Evolutionary conservation across 2,797 vertebrate species (phyloP), one percentile per base, ranked within the genome.

Genomic region (Pseudomugil gertrudae): DNA sequence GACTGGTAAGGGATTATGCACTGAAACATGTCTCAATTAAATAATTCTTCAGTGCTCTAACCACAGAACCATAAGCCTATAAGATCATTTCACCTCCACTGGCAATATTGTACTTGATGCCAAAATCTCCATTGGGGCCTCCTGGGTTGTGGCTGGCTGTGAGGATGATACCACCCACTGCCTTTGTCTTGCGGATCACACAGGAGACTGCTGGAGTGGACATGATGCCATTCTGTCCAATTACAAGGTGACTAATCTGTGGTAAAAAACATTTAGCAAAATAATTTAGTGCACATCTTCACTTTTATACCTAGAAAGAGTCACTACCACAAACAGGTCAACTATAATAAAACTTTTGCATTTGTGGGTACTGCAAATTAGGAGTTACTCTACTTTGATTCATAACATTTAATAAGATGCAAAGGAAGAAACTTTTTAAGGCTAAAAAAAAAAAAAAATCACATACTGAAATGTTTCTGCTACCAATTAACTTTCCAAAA

Each of bases 71-170:
- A 0, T 27, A 9, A 19, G 11, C 54, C 14, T 54, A 11, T 45
- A 19, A 29, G 15, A 21, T 11, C 6, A 10, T 57, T 73, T 91
- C 73, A 97, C 98, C 98, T 95, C 97, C 98, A 32, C 95, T 99
- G 81, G 97, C 91, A 74, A 93, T 99, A 83, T 99, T 99, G 88
- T 95, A 99, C 65, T 99, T 99, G 81, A 99, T 99, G 78, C 98
- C 98, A 78, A 99, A 99, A 83, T 99, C 97, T 67, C 98, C 98
- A 64, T 70, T 94, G 79, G 98, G 96, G 10, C 98, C 98, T 1
- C 98, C 97, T 0, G 97, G 98, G 86, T 99, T 99, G 92, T 99
- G 97, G 81, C 97, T 98, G 84, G 97, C 98, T 0, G 98, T 99
- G 66, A 99, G 91, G 83, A 99, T 99, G 83, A 99, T 99, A 40